phyloP scores from a whole-genome alignment of 2,113 vertebrate genomes.

The Penelope pileata region DNA sequence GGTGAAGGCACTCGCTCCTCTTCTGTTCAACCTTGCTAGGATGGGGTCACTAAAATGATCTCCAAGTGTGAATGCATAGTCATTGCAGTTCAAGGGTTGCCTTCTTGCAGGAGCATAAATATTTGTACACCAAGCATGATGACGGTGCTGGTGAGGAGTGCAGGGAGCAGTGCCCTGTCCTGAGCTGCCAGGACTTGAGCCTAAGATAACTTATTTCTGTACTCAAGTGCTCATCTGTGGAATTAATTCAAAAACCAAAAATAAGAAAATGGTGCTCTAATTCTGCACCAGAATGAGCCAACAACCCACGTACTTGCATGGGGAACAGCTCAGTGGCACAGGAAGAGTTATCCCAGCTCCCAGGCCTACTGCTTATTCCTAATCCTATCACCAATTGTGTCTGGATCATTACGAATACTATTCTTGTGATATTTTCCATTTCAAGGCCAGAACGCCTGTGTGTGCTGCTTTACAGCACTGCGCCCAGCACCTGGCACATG shows the following conservation, averaged over 20 bases:
- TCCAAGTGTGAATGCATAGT: background rate
- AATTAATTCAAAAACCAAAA: background rate
- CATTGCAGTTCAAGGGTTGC: background rate
- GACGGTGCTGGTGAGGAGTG: background rate
- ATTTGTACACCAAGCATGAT: background rate
- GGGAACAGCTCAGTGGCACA: background rate
- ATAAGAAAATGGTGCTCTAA: background rate
- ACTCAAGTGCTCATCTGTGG: background rate
- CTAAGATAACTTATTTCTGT: background rate
- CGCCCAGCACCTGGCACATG: rapidly evolving
- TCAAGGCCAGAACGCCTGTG: rapidly evolving
- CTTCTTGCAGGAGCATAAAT: background rate
- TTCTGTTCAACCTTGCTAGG: background rate
- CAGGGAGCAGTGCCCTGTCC: background rate
- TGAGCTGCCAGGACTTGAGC: background rate
- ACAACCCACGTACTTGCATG: rapidly evolving
- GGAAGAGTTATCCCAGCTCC: background rate
- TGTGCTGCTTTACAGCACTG: background rate
- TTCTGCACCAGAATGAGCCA: background rate
- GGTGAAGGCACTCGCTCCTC: background rate
- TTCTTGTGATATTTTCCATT: background rate
- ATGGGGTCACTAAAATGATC: background rate
- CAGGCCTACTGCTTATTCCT: background rate
- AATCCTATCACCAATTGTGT: background rate
- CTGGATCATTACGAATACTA: background rate